Conservation (phyloP, 2,797 vertebrate species). For the Epinephelus coioides region DNA sequence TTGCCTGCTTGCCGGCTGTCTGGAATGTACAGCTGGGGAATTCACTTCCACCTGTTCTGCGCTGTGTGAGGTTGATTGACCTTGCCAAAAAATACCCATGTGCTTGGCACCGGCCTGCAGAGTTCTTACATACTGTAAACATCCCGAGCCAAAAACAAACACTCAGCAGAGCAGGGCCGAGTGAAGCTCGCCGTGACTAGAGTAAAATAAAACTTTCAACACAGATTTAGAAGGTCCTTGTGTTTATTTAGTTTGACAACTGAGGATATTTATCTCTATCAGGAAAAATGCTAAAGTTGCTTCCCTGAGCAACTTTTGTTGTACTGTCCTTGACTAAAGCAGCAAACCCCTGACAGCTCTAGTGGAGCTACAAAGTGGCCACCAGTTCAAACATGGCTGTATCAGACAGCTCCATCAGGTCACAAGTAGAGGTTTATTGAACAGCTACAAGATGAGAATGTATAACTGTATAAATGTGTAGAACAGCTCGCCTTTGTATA, state of each 20-base stretch:
- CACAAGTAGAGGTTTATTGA: background rate
- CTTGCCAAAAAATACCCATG: conserved; percentile 55
- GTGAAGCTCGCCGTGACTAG: background rate
- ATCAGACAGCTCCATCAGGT: background rate
- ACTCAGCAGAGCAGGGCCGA: background rate
- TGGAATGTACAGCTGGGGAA: conserved; percentile 72
- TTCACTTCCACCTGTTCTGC: conserved; percentile 74
- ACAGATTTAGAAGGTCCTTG: background rate
- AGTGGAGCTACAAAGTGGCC: conserved; percentile 8
- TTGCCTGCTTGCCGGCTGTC: conserved; percentile 36
- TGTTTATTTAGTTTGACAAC: conserved; percentile 7
- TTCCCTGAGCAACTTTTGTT: conserved; percentile 12
- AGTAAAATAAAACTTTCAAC: conserved; percentile 3
- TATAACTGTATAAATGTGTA: conserved; percentile 1
- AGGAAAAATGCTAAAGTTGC: background rate
- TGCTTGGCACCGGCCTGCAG: conserved; percentile 21
- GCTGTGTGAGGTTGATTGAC: conserved; percentile 35
- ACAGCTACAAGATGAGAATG: background rate
- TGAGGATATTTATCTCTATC: background rate
- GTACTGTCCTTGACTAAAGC: conserved; percentile 19
- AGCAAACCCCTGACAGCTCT: conserved; percentile 14
- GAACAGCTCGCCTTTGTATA: background rate
- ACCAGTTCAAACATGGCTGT: conserved; percentile 7
- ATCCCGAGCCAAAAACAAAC: conserved; percentile 32
- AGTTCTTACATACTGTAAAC: conserved; percentile 29